Base-by-base conservation (phyloP, 2,888 invertebrate genomes). In the Polydrusus tereticollis region DNA sequence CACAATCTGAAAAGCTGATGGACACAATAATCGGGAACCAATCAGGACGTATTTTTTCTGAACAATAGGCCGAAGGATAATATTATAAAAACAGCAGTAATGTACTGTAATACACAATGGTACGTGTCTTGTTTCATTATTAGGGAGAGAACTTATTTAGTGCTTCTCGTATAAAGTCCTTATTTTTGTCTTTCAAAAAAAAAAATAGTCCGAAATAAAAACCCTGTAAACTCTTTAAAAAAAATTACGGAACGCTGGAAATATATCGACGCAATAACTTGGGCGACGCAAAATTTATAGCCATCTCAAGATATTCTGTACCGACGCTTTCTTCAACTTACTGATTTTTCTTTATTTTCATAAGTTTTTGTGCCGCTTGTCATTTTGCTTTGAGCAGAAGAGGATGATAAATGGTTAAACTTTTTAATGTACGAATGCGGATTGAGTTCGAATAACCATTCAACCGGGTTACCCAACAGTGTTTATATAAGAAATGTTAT, bases 291-390 rank as follows among this genome's bases (percentile, higher is more conserved):
- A 18, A 45, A 45, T 45, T 45, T 45, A 45, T 45, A 20, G 10
- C 45, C 20, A 1, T 45, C 45, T 41, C 16, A 20, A 20, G 10
- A 20, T 18, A 20, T 45, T 45, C 20, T 45, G 10, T 20, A 18
- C 45, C 45, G 8, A 45, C 8, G 45, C 20, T 45, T 45, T 16
- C 43, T 43, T 20, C 43, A 16, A 43, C 7, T 45, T 45, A 45
- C 45, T 20, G 45, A 45, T 20, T 45, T 41, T 45, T 20, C 45
- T 45, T 45, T 45, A 45, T 45, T 45, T 45, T 45, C 18, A 45
- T 45, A 45, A 20, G 10, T 45, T 45, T 45, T 43, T 41, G 3
- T 41, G n/a, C 20, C 2, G 20, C 20, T 45, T 45, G 45, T 45
- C 45, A 45, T 45, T 45, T 20, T 20, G 45, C 45, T 45, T 45